A percentile compares a stretch with the other conserved stretches of the same genome.
Evolutionary conservation across 2,113 vertebrate species (phyloP).

Genomic region (Felis chaus): DNA sequence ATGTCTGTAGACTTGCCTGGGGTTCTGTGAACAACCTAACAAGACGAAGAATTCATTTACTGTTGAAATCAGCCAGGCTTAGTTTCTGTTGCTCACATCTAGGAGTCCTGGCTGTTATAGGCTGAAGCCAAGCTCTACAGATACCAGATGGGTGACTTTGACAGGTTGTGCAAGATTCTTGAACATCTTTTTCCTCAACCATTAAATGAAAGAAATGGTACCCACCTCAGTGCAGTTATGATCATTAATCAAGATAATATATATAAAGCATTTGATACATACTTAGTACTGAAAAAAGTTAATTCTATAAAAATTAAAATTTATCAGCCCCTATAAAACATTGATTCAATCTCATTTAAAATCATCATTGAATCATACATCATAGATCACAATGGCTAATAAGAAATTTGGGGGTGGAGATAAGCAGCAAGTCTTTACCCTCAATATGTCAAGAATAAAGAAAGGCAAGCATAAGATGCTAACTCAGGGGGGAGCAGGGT

Average conservation of each 20-base stretch:
- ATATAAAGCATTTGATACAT: not conserved
- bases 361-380: not conserved
- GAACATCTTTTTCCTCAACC: not conserved
- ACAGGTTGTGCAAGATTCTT: not conserved
- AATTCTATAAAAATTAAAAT: constrained; percentile 29
- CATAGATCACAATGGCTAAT: not conserved
- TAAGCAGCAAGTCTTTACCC: not conserved
- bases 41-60: not conserved
- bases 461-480: not conserved
- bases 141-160: not conserved
- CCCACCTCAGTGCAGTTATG: not conserved
- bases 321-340: not conserved
- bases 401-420: not conserved
- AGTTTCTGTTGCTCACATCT: not conserved
- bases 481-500: not conserved
- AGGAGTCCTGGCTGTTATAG: not conserved
- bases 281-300: not conserved
- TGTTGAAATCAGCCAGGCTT: not conserved
- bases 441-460: not conserved
- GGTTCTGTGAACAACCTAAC: not conserved
- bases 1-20: not conserved
- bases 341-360: not conserved
- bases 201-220: not conserved
- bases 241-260: not conserved
- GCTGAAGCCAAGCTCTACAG: not conserved